Evolutionary conservation across 2,113 vertebrate species (phyloP).

Genomic region (Danio rerio): GRCz12tu NC_133183.1:17110001-17110500

Average conservation of each 20-base stretch:
- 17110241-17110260: slow-evolving; percentile 59
- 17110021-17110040: slow-evolving; percentile 26
- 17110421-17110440: slow-evolving; percentile 43
- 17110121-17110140: slow-evolving; percentile 56
- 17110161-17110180: slow-evolving; percentile 45
- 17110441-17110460: slow-evolving; percentile 18
- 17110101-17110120: slow-evolving; percentile 57
- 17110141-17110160: slow-evolving; percentile 50
- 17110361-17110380: slow-evolving; percentile 56
- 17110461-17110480: neutral
- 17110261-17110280: slow-evolving; percentile 59
- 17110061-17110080: slow-evolving; percentile 47
- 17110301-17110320: slow-evolving; percentile 50
- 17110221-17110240: slow-evolving; percentile 57
- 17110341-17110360: slow-evolving; percentile 54
- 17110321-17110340: slow-evolving; percentile 52
- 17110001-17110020: slow-evolving; percentile 30
- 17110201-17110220: slow-evolving; percentile 59
- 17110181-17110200: slow-evolving; percentile 57
- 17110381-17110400: slow-evolving; percentile 50
- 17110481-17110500: slow-evolving; percentile 22
- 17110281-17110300: slow-evolving; percentile 43
- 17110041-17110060: slow-evolving; percentile 32
- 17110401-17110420: slow-evolving; percentile 42
- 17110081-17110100: slow-evolving; percentile 51